These are phyloP conservation scores for Etheostoma cragini DNA, from an alignment of 2,113 vertebrate species.

Conservation along the genomic window DNA sequence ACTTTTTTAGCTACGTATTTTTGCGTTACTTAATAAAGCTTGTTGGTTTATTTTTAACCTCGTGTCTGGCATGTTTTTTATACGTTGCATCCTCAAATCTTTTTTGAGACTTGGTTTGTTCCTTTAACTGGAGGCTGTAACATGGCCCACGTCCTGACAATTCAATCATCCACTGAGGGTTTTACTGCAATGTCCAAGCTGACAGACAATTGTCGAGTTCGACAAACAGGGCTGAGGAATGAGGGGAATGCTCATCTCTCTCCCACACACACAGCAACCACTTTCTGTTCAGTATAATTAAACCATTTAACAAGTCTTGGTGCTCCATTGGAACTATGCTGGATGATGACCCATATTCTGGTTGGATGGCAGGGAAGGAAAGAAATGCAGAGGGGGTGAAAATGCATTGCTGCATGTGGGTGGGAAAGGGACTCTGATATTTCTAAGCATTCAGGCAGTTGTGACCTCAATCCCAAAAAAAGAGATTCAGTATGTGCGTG, in stretches of 20 bases:
- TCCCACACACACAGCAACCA: not conserved
- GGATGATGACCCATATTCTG: conserved; percentile 45
- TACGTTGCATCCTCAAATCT: too few relatives aligned
- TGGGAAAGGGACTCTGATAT: conserved; percentile 51
- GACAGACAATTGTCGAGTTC: conserved; percentile 44
- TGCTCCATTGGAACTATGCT: conserved; percentile 21
- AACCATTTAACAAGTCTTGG: conserved; percentile 32
- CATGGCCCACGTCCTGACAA: not conserved
- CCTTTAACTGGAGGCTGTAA: too few relatives aligned
- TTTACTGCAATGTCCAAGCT: conserved; percentile 33
- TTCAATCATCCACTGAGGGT: not conserved
- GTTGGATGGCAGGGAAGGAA: conserved; percentile 1
- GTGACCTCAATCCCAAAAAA: conserved; percentile 71
- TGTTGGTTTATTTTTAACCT: too few relatives aligned
- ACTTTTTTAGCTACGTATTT: too few relatives aligned
- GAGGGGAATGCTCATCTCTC: conserved; percentile 35
- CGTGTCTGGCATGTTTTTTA: too few relatives aligned
- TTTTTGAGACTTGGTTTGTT: too few relatives aligned
- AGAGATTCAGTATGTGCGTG: conserved; percentile 36
- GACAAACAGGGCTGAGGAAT: conserved; percentile 40
- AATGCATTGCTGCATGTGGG: conserved; percentile 37
- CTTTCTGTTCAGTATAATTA: not conserved
- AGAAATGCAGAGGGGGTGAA: conserved; percentile 28
- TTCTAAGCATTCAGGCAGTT: conserved; percentile 53
- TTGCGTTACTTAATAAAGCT: not conserved